These are phyloP conservation scores for Ophioninae sp. DNA, from an alignment of 2,888 invertebrate genomes.

Conservation along the genomic window DNA sequence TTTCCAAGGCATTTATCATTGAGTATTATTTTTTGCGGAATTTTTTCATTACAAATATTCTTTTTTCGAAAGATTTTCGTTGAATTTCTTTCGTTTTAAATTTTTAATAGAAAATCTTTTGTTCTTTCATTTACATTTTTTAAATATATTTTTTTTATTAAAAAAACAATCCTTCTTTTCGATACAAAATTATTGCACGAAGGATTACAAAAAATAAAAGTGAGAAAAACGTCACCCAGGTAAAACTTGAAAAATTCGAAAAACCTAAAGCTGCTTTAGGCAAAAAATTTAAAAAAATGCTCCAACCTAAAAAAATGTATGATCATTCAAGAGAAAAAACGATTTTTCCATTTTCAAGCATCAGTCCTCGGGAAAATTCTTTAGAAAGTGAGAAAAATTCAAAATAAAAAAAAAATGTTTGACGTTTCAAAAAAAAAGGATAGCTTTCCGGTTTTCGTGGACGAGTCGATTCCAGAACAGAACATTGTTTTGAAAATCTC, in stretches of 20 bases:
- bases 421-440: background rate
- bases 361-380: too few species aligned
- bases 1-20: too few species aligned
- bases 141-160: too few species aligned
- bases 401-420: background rate
- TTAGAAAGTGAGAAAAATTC: background rate
- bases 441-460: background rate
- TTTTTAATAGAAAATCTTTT: too few species aligned
- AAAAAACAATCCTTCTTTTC: too few species aligned
- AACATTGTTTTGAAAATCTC: slow-evolving; percentile 16
- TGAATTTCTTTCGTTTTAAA: too few species aligned
- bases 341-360: background rate
- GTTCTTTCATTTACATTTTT: too few species aligned
- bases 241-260: background rate
- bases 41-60: too few species aligned
- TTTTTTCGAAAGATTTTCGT: too few species aligned
- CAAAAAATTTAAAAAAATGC: too few species aligned
- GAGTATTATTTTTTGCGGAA: too few species aligned
- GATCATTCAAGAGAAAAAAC: background rate
- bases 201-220: background rate
- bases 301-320: background rate
- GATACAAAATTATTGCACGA: background rate
- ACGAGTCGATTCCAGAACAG: background rate
- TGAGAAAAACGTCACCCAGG: background rate
- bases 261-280: background rate